Base-by-base conservation (phyloP, 2,797 vertebrate species). In the Alectoris magna region DNA sequence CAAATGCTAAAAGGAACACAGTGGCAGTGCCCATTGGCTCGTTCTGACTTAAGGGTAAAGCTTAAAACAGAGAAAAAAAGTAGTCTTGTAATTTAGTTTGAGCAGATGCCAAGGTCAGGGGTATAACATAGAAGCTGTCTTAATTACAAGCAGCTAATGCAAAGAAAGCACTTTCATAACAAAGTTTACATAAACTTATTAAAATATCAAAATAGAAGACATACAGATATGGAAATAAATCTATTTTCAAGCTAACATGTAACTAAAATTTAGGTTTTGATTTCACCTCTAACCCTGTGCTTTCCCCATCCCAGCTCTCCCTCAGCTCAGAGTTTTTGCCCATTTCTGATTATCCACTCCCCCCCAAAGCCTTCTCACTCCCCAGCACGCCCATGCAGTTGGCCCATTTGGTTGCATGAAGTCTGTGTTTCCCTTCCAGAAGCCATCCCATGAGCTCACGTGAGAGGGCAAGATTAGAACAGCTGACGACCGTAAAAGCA, bases 381-480 rank as follows among this genome's bases (percentile, higher is more conserved):
- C 10, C 6, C 0, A 27, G 74, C 49, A 13, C 67, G 38, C 19
- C 10, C 34, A 15, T 0, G 12, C 43, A 9, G 5, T 3, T 63
- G 24, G 44, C n/a, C 31, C 6, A 0, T 3, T 44, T 29, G 69
- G 8, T 14, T 13, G 14, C 12, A 0, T 7, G 10, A 29, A 51
- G 29, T 6, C 62, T 69, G n/a, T 5, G 3, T 18, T 7, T n/a
- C 31, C 21, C 7, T 11, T 16, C 46, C 77, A 68, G 19, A n/a
- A 36, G n/a, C 6, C 73, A 23, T 29, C 68, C 68, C 64, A 23
- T 6, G 0, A 16, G 36, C 66, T 55, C 53, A 18, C 8, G 8
- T 4, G 14, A 44, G 38, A 0, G 2, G 31, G 24, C 5, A 2
- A 51, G n/a, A 27, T 8, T 2, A 2, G 38, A 46, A 15, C 34